Percentiles rank a stretch among this genome's conserved stretches.
Conservation (phyloP, 2,888 invertebrate genomes). For the Clanis bilineata region DNA sequence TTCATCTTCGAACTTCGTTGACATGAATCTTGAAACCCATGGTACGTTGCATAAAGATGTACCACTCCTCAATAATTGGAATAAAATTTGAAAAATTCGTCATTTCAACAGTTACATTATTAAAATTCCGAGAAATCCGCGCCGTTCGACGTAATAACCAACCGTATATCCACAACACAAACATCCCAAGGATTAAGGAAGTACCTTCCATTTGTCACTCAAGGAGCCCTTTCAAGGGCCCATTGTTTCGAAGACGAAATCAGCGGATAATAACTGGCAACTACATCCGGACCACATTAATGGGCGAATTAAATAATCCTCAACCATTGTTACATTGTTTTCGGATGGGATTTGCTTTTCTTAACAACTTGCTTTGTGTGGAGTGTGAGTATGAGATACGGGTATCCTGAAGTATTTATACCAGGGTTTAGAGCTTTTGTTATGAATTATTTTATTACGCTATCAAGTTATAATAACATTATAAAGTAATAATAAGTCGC, state of each 20-base stretch:
- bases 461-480: too few relatives aligned
- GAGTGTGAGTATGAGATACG: neutral
- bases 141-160: conserved; percentile 5
- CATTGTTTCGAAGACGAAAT: conserved; percentile 66
- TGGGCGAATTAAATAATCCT: conserved; percentile 19
- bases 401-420: neutral
- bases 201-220: conserved; percentile 72
- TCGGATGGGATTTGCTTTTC: conserved; percentile 13
- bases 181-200: conserved; percentile 64
- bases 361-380: neutral
- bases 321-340: conserved; percentile 19
- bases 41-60: too few relatives aligned
- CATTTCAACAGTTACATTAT: neutral
- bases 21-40: too few relatives aligned
- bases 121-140: neutral
- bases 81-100: too few relatives aligned
- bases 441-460: too few relatives aligned
- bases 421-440: neutral
- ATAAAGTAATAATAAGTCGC: too few relatives aligned
- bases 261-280: conserved; percentile 47
- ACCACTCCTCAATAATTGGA: too few relatives aligned
- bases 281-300: conserved; percentile 20
- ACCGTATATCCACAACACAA: conserved; percentile 24
- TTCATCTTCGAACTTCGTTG: too few relatives aligned
- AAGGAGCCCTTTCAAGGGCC: conserved; percentile 60